These are phyloP conservation scores for Hozukius guyotensis DNA, from an alignment of 2,797 vertebrate genomes.

Conservation along the genomic window DNA sequence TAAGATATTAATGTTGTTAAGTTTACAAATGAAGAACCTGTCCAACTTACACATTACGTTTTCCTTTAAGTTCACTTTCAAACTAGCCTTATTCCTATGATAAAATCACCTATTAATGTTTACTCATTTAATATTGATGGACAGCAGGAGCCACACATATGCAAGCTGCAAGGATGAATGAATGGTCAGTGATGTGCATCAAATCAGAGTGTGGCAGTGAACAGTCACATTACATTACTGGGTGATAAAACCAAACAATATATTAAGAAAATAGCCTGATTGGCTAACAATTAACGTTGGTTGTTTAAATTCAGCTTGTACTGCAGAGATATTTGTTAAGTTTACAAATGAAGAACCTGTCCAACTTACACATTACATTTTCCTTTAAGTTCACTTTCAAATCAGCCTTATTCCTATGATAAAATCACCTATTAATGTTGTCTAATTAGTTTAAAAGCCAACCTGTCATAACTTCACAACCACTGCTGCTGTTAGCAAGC, in stretches of 20 bases:
- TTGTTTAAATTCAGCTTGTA: not conserved
- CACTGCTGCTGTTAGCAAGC: constrained; percentile 10
- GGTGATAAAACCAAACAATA: not conserved
- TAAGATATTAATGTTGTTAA: not conserved
- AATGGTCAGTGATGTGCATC: not conserved
- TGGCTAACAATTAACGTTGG: not conserved
- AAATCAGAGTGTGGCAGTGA: not conserved
- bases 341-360: not conserved
- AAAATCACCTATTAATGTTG: not conserved
- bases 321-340: not conserved
- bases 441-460: not conserved
- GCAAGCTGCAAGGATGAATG: not conserved
- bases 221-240: not conserved
- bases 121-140: no score
- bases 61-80: not conserved
- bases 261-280: no score
- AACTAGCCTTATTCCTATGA: not conserved
- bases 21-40: not conserved
- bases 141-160: not conserved
- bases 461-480: constrained; percentile 38
- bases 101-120: no score
- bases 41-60: not conserved
- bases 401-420: accelerated
- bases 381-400: not conserved
- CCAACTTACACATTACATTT: not conserved